These are phyloP conservation scores for Erythrolamprus reginae DNA, from an alignment of 2,113 vertebrate genomes.

Conservation along the genomic window DNA sequence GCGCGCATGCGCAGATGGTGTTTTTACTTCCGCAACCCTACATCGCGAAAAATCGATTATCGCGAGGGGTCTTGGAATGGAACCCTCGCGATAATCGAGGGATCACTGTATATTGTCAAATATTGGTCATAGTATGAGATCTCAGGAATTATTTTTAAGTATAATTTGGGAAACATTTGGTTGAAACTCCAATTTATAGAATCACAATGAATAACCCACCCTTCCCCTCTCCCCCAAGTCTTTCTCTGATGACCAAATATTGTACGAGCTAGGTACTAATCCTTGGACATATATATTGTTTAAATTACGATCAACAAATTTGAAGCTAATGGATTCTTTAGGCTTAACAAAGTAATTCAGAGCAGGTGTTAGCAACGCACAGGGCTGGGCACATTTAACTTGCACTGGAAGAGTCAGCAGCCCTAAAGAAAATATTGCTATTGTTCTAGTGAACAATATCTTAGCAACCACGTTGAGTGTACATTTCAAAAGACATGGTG, in stretches of 20 bases:
- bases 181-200: background rate
- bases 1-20: too few relatives aligned
- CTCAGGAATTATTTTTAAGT: background rate
- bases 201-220: background rate
- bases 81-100: too few relatives aligned
- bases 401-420: conserved; percentile 21
- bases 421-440: background rate
- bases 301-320: background rate
- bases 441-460: background rate
- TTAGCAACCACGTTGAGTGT: background rate
- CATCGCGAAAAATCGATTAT: too few relatives aligned
- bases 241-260: background rate
- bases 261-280: background rate
- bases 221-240: too few relatives aligned
- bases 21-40: too few relatives aligned
- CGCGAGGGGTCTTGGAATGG: too few relatives aligned
- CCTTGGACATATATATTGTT: conserved; percentile 47
- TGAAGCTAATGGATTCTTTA: conserved; percentile 45
- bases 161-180: background rate
- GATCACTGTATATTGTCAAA: background rate
- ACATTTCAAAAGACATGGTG: background rate
- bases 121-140: background rate
- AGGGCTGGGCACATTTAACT: conserved; percentile 6
- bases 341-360: conserved; percentile 22
- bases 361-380: conserved; percentile 15